Base-by-base conservation (phyloP, 2,888 invertebrate species). In the Tolmerus cingulatus region DNA sequence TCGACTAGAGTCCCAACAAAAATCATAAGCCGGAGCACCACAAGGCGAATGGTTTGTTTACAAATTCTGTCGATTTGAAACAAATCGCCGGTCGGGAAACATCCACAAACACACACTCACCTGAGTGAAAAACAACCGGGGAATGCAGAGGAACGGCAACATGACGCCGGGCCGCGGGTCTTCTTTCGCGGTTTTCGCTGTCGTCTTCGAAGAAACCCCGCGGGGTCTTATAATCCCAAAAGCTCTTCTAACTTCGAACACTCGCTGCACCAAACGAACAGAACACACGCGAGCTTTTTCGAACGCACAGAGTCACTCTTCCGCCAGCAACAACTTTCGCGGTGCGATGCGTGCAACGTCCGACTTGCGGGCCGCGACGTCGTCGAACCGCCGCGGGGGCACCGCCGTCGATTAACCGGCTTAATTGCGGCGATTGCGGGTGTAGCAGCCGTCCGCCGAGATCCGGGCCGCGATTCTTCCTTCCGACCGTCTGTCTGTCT, bases 121-220 rank as follows among this genome's bases (percentile, higher is more conserved):
- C 82, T 82, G 82, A 7, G 57, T 57, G 57, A 82, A 82, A 57
- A 82, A 82, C 57, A 82, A 82, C 40, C 82, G 82, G 7, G 82
- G 82, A 82, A 82, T 82, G 82, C 82, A 82, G 34, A 82, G 57
- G n/a, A 82, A 82, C 19, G 82, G 82, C 57, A 82, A 37, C 82
- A 82, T 82, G 37, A 37, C 37, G 82, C 66, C 66, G 12, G 19
- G 2, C 9, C 12, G 66, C 9, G 66, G 19, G 66, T 66, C 66
- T 66, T 66, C 66, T 12, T n/a, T 12, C 1, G 27, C 27, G 8
- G 16, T 16, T 14, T 46, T 46, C 4, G 43, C 16, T 12, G 43
- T 43, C 43, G 43, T 66, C 66, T 66, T 23, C 23, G 66, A 66
- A 66, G 66, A 37, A 37, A 30, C 81, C 40, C 30, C 16, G 37